A percentile compares a stretch with the other conserved stretches of the same genome.
These are phyloP conservation scores for Polyommatus icarus DNA, from an alignment of 2,888 invertebrate genomes.

Conservation along the genomic window DNA sequence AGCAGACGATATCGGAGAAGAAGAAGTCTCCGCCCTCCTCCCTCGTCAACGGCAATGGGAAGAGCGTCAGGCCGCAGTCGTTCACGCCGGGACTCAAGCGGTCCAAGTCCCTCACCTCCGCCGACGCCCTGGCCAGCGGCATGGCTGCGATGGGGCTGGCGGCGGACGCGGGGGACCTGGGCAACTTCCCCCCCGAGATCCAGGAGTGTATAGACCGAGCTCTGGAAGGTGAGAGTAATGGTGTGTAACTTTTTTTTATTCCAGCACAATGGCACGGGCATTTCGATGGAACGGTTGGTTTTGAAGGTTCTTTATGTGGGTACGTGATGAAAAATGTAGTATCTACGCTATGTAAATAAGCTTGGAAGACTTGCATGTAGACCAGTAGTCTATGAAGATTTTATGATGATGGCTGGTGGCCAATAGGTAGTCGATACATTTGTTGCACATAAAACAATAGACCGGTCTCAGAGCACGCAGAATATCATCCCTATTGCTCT, in stretches of 20 bases:
- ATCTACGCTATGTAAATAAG: not conserved
- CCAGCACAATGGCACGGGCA: constrained; percentile 41
- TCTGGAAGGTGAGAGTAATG: constrained; percentile 79
- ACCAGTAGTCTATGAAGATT: not conserved
- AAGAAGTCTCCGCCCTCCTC: constrained; percentile 71
- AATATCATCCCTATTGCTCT: no score
- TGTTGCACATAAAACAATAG: no score
- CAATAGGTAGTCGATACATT: no score
- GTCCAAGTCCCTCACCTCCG: constrained; percentile 90
- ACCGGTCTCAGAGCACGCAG: no score
- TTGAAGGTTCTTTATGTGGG: not conserved
- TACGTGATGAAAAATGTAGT: not conserved
- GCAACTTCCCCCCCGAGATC: constrained; percentile 86
- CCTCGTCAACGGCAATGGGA: constrained; percentile 69
- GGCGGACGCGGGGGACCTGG: constrained; percentile 87
- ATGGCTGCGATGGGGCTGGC: constrained; percentile 85
- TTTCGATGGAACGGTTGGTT: constrained; percentile 31
- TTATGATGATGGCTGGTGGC: not conserved
- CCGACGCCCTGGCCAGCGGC: constrained; percentile 85
- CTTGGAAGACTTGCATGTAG: not conserved
- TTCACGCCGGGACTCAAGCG: constrained; percentile 83
- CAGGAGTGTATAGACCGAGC: constrained; percentile 88
- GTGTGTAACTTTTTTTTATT: constrained; percentile 41
- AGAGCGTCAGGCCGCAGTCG: constrained; percentile 67
- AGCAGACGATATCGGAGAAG: constrained; percentile 70